Evolutionary conservation across 2,797 vertebrate species (phyloP), one percentile per base, ranked within the genome.

Genomic region (Gambelia wislizenii): DNA sequence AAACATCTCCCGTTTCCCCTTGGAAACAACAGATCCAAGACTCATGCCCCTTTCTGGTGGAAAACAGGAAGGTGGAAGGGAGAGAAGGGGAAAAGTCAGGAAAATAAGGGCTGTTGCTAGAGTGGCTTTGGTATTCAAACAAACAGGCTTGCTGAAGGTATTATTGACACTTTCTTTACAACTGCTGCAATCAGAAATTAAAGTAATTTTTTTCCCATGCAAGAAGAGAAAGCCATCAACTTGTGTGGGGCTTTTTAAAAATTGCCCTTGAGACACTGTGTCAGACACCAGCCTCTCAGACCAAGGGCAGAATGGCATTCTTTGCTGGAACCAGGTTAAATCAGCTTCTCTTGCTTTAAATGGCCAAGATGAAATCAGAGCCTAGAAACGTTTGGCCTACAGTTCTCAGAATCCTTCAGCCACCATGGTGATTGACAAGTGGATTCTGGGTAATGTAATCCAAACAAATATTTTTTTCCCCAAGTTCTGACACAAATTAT

Each of bases 191-290:
- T 33, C 80, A 83, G 69, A 75, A 81, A 82, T 25, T 27, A 81
- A 87, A 80, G 39, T 52, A 42, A 22, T 88, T 39, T 33, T 39
- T 33, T 4, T 36, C 4, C 25, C 27, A 54, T 9, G 8, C 12
- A 76, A 88, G 27, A 0, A 0, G 22, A 93, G 85, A 91, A 83
- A 36, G 30, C 4, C 33, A 64, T 39, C n/a, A 67, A 22, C 30
- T 86, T 92, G 87, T 80, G 85, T 84, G 74, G 47, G 70, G 81
- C 4, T 27, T 59, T 56, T 64, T 91, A 77, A 92, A n/a, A 74
- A 69, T 91, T 88, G 93, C 72, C 95, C 91, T 92, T 94, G 89
- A 91, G 92, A 93, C 85, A 89, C 74, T 6, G 39, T 92, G 84
- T 77, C 90, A 92, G 59, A 86, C 42, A 0, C 69, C 52, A 74